Percentiles rank a stretch among this genome's conserved stretches.
Conservation (phyloP, 1,140 invertebrate genomes). For the Caenorhabditis brenneri region DNA sequence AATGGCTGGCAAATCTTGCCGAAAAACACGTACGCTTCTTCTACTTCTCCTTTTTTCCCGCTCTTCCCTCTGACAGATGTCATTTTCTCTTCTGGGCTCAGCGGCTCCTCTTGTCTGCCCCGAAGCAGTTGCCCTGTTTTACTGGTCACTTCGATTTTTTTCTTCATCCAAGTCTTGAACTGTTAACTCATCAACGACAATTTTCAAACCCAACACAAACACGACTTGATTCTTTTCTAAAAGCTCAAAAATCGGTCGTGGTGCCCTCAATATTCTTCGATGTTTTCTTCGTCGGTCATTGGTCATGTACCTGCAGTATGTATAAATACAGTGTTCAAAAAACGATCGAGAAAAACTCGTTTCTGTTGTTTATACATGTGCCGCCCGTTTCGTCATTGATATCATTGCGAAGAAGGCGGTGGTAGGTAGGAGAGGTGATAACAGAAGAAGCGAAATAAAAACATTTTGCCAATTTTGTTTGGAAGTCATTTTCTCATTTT, state of each 20-base stretch:
- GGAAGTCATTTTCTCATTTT: too few species aligned
- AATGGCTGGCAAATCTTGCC: background rate
- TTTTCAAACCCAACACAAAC: too few species aligned
- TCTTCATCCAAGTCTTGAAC: too few species aligned
- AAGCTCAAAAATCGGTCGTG: background rate
- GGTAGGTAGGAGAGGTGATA: background rate
- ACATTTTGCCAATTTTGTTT: background rate
- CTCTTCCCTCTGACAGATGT: background rate
- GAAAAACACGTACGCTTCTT: constrained; percentile 23
- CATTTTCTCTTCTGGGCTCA: background rate
- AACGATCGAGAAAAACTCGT: background rate
- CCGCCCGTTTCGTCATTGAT: background rate
- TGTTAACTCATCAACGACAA: too few species aligned
- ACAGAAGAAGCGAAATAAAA: background rate
- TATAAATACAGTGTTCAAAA: too few species aligned
- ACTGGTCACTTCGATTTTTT: background rate
- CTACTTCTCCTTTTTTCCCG: background rate
- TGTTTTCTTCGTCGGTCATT: background rate
- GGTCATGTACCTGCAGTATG: background rate
- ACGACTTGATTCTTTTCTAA: too few species aligned
- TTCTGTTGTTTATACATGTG: background rate
- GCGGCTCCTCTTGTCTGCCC: background rate
- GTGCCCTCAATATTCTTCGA: background rate
- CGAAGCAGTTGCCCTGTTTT: background rate
- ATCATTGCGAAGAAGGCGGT: background rate